Evolutionary conservation across 2,888 invertebrate species (phyloP), one percentile per base, ranked within the genome.

Genomic region (Chrysolina oricalcia): DNA sequence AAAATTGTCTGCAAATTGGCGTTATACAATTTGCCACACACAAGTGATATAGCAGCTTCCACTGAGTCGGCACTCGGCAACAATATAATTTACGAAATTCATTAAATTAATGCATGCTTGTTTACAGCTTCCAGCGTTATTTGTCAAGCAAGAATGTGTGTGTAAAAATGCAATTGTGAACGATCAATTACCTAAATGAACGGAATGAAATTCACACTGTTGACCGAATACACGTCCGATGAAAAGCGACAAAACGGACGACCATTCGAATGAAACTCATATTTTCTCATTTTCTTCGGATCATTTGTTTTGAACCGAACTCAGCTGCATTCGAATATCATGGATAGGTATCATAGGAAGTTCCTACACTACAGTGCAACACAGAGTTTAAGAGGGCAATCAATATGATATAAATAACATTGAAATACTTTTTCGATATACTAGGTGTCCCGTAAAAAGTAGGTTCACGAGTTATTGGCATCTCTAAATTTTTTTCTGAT

Each of bases 131-230:
- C 71, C 70, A 73, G 70, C 72, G 75, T 76, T 78, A 79, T 80
- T 80, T 76, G 77, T 80, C 80, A 80, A 79, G 77, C 79, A 79
- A 76, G 75, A 72, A 70, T 59, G 59, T 73, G 67, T 63, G 73
- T 78, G 74, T 78, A 79, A 80, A 80, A 80, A 77, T 80, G 74
- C 78, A 78, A 80, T 78, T 78, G 74, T 73, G 67, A 78, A 78
- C 74, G 72, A 81, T 80, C 79, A 81, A 81, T 81, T 80, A 81
- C 77, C 78, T 77, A 80, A 81, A 81, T 81, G 79, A 81, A 80
- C 74, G 76, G 68, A 73, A 68, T 76, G 73, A 77, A 78, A 77
- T 80, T 76, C 66, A 74, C 74, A 73, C 68, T 69, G 76, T 63
- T 66, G 59, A 75, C 67, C 66, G 63, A 74, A 73, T 72, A 74